Conservation (phyloP, 2,888 invertebrate genomes). For the Labia minor region DNA sequence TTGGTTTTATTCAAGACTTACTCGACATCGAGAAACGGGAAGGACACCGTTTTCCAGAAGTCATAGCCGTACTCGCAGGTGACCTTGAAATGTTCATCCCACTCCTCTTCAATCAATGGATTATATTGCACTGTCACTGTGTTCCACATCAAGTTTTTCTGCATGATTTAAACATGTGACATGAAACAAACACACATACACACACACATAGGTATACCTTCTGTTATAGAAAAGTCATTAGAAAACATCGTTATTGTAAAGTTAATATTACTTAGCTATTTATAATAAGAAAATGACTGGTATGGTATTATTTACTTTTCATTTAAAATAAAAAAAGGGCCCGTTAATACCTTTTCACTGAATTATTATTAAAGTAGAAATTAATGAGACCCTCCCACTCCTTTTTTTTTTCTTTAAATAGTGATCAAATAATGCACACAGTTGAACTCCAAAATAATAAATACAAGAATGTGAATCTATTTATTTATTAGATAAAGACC, state of each 20-base stretch:
- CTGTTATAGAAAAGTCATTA: not conserved
- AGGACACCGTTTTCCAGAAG: slow-evolving; percentile 93
- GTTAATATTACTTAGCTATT: not conserved
- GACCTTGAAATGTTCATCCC: slow-evolving; percentile 90
- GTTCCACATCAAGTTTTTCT: slow-evolving; percentile 96
- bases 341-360: too few relatives aligned
- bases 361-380: too few relatives aligned
- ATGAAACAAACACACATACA: slow-evolving; percentile 20
- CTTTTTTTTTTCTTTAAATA: too few relatives aligned
- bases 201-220: slow-evolving; percentile 21
- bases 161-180: slow-evolving; percentile 24
- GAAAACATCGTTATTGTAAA: not conserved
- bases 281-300: slow-evolving; percentile 2
- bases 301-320: too few relatives aligned
- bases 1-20: slow-evolving; percentile 43
- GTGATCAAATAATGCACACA: too few relatives aligned
- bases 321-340: too few relatives aligned
- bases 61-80: slow-evolving; percentile 94
- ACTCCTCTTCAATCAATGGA: slow-evolving; percentile 82
- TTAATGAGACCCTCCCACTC: too few relatives aligned
- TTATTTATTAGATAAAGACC: too few relatives aligned
- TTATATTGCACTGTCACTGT: slow-evolving; percentile 92
- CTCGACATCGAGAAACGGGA: slow-evolving; percentile 90
- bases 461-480: too few relatives aligned
- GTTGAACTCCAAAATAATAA: too few relatives aligned